Percentiles rank a stretch among this genome's conserved stretches.
Evolutionary conservation across 2,113 vertebrate species (phyloP).

Genomic region (Taurulus bubalis): DNA sequence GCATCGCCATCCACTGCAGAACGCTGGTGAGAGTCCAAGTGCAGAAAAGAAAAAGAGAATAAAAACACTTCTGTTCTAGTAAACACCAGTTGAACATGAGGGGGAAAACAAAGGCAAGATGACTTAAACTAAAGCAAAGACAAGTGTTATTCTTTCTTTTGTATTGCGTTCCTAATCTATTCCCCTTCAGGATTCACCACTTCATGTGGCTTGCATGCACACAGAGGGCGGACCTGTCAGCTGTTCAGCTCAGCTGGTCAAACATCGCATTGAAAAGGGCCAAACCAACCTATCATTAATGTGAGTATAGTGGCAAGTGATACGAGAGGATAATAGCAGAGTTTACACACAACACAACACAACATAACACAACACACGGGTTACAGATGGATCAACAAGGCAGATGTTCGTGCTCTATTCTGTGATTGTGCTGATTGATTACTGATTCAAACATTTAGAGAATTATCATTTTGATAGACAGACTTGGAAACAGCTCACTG

Average conservation of each 20-base stretch:
- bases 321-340: slow-evolving; percentile 58
- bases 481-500: not conserved
- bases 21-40: slow-evolving; percentile 24
- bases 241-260: slow-evolving; percentile 63
- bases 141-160: slow-evolving; percentile 3
- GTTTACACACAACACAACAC: slow-evolving; percentile 51
- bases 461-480: not conserved
- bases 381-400: slow-evolving; percentile 18
- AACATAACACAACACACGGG: slow-evolving; percentile 46
- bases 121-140: slow-evolving; percentile 1
- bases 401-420: slow-evolving; percentile 22
- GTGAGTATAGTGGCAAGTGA: slow-evolving; percentile 52
- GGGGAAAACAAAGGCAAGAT: not conserved
- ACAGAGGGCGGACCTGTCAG: not conserved
- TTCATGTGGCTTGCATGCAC: not conserved
- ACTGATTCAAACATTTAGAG: not conserved
- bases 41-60: slow-evolving; percentile 3
- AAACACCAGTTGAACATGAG: not conserved
- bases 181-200: not conserved
- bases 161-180: not conserved
- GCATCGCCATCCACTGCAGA: slow-evolving; percentile 46
- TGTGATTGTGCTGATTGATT: not conserved
- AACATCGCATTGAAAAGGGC: slow-evolving; percentile 54
- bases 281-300: slow-evolving; percentile 47
- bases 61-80: slow-evolving; percentile 26